Base-by-base conservation (phyloP, 37 sponge, comb jelly and placozoan genomes). In the Diacarnus erythraeanus region DNA sequence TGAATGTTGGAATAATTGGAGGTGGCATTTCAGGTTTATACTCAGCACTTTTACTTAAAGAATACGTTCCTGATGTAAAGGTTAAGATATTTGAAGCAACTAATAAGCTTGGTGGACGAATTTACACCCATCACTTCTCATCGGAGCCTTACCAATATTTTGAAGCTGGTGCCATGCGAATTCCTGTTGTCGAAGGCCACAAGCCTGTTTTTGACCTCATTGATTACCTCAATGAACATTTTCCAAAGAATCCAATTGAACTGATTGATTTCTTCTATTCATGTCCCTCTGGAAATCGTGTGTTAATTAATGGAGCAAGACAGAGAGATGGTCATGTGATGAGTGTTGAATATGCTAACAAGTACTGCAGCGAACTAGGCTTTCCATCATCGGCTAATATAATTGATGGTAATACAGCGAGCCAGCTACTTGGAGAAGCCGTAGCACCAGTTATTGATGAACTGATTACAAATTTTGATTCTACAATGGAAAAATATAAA, bases 121-220 rank as follows among this genome's bases (percentile, higher is more conserved):
- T 76, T 25, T 59, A 76, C 26, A 76, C 77, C 3, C 26, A 76
- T 64, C 10, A 64, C 6, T 76, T 76, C 38, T 57, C 61, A 20
- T 3, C 26, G 17, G 77, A 76, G 25, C 39, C 33, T 2, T 6
- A 76, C 31, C 77, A 76, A 31, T 76, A 76, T 26, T 76, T 76
- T 59, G 77, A 76, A 31, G 77, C 77, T 57, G 77, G 77, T 6
- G 77, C 77, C 17, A 76, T 76, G 77, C 10, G 77, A 76, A 36
- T 76, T 58, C 77, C 77, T 37, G 8, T 4, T 4, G 25, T 76
- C 4, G 41, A 29, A 22, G 33, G 63, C 38, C 77, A 76, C 39
- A 18, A 27, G 38, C 77, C 80, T 21, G 80, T 79, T 5, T 79
- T 67, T 41, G 51, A 10, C 29, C 60, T 79, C 37, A 54, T 68